Base-by-base conservation (phyloP, 2,888 invertebrate genomes). In the Temnothorax rugatulus region DNA sequence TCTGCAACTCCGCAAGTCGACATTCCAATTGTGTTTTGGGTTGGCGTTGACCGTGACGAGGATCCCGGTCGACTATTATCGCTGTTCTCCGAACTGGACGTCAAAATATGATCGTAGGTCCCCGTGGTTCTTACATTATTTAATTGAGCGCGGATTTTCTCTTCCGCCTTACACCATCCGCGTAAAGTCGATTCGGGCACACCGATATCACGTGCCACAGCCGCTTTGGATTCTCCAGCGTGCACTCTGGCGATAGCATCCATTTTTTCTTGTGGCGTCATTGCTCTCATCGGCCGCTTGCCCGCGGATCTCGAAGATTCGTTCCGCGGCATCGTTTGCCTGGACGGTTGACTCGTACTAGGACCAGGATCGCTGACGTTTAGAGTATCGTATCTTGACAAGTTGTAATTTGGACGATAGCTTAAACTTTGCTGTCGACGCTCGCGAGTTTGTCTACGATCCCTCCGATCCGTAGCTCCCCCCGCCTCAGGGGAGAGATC, bases 91-190 rank as follows among this genome's bases (percentile, higher is more conserved):
- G 97, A 97, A 5, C 54, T 52, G 11, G 97, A 97, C 74, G 92
- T 92, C 1, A 34, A 8, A 4, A 29, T 7, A 0, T 18, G 18
- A 0, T 76, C 76, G 2, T 52, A 64, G 0, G 4, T 25, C 2
- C 25, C 38, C 1, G 89, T 82, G 2, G 83, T 84, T 38, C 75
- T 96, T 52, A 97, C 97, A 8, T 89, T 89, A 15, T 77, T 96
- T 44, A 97, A 97, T 93, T 97, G 96, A 94, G 97, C 96, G 88
- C 97, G 95, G 4, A 97, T 95, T 94, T 98, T 98, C 91, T 97
- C 97, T 93, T 98, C 97, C 93, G 97, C 97, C 95, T 98, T 98
- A 95, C 98, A 98, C 98, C 98, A 98, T 84, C 98, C 98, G 4
- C 98, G 96, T 21, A 98, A 95, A 11, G 98, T 98, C 3, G 98